These are phyloP conservation scores for Nephrotoma flavescens DNA, from an alignment of 2,888 invertebrate genomes.

Conservation along the genomic window DNA sequence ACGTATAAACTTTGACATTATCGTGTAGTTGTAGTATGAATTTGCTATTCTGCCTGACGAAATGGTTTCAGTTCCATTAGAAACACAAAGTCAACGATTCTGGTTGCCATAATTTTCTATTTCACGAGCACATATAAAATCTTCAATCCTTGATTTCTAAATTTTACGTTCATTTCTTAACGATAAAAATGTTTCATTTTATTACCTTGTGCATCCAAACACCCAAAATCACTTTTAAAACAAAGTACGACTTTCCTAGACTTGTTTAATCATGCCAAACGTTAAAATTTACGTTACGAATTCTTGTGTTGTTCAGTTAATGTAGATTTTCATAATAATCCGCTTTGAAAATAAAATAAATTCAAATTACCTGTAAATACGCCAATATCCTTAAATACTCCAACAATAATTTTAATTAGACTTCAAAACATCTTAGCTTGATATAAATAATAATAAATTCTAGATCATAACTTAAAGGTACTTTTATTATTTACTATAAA, in stretches of 20 bases:
- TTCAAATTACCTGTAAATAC: neutral
- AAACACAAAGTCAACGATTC: no score
- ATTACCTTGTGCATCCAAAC: neutral
- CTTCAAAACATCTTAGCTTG: neutral
- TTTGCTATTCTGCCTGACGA: no score
- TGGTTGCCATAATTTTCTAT: no score
- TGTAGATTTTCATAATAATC: neutral
- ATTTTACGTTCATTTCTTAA: neutral
- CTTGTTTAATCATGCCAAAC: neutral
- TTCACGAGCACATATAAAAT: no score
- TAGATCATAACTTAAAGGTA: neutral
- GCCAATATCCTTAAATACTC: neutral
- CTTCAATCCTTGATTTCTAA: no score
- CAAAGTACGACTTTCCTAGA: neutral
- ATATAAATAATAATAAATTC: neutral
- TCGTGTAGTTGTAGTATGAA: no score
- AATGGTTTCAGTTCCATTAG: no score
- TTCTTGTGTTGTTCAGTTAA: neutral
- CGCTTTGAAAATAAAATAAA: neutral
- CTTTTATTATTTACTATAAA: neutral
- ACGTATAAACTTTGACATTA: no score
- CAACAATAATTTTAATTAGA: neutral
- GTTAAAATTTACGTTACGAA: neutral
- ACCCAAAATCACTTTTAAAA: neutral
- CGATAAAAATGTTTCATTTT: neutral